These are phyloP conservation scores for Onychostruthus taczanowskii DNA, from an alignment of 2,113 vertebrate species.

Conservation along the genomic window DNA sequence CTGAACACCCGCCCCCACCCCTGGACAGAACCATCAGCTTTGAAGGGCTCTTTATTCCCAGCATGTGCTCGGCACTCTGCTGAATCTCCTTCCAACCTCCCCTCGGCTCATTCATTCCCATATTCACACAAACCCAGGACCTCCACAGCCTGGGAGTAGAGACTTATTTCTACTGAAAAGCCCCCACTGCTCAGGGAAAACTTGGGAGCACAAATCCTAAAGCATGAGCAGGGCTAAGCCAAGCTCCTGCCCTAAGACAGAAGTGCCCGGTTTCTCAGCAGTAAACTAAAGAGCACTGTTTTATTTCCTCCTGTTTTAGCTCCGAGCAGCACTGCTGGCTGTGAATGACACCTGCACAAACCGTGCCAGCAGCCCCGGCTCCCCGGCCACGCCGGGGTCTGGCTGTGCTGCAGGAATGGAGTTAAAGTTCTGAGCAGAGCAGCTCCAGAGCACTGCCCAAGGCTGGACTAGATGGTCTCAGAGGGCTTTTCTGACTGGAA, in stretches of 20 bases:
- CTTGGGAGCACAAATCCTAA: background rate
- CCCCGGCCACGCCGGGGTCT: accelerated
- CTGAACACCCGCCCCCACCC: constrained; percentile 3
- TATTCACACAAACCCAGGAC: background rate
- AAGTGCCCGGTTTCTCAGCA: background rate
- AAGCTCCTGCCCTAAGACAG: background rate
- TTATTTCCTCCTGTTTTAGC: background rate
- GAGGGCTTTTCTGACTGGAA: background rate
- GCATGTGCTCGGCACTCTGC: background rate
- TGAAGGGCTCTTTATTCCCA: constrained; percentile 17
- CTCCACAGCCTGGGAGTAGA: background rate
- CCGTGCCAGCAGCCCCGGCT: accelerated
- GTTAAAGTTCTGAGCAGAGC: accelerated
- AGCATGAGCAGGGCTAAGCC: background rate
- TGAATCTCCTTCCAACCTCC: background rate
- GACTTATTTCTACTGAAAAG: background rate
- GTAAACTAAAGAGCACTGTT: background rate
- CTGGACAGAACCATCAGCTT: background rate
- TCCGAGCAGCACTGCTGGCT: background rate
- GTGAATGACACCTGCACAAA: background rate
- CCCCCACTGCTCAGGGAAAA: background rate
- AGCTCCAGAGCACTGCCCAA: background rate
- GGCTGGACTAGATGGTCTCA: accelerated
- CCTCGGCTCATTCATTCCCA: background rate
- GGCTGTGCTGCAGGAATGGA: background rate